These are phyloP conservation scores for Pangasius macronema DNA, from an alignment of 2,797 vertebrate genomes.

Conservation along the genomic window DNA sequence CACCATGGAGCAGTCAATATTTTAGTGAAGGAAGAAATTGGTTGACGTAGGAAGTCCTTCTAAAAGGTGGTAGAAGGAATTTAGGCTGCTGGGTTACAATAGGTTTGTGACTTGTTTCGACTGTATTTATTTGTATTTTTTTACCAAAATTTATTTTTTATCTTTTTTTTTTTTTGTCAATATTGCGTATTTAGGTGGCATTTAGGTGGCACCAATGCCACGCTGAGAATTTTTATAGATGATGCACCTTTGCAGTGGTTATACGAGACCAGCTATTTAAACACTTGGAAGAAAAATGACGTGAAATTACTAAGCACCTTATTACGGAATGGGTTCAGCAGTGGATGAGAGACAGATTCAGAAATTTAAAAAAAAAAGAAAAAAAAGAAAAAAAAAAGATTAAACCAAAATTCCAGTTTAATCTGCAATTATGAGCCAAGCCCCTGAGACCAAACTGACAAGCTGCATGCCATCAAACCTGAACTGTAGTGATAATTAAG, in stretches of 20 bases:
- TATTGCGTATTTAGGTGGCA: conserved; percentile 57
- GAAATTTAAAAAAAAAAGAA: neutral
- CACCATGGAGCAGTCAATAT: conserved; percentile 31
- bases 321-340: conserved; percentile 62
- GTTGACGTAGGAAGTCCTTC: neutral
- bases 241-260: conserved; percentile 71
- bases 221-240: conserved; percentile 52
- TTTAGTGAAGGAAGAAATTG: conserved; percentile 42
- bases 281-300: conserved; percentile 37
- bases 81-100: conserved; percentile 57
- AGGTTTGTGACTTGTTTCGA: conserved; percentile 61
- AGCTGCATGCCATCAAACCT: conserved; percentile 45
- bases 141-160: conserved; percentile 65
- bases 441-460: conserved; percentile 63
- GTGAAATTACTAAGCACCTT: conserved; percentile 73
- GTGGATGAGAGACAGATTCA: conserved; percentile 40
- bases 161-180: conserved; percentile 40
- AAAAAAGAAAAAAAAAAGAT: conserved; percentile 3
- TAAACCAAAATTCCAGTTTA: conserved; percentile 18
- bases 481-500: conserved; percentile 45
- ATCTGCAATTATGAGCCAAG: conserved; percentile 39
- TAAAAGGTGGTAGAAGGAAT: conserved; percentile 34
- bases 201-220: conserved; percentile 53
- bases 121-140: conserved; percentile 66
- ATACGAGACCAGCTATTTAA: conserved; percentile 69